Evolutionary conservation across 2,113 vertebrate genomes (phyloP), one percentile per base, ranked within the genome.

Genomic region (Protobothrops flavoviridis): DNA sequence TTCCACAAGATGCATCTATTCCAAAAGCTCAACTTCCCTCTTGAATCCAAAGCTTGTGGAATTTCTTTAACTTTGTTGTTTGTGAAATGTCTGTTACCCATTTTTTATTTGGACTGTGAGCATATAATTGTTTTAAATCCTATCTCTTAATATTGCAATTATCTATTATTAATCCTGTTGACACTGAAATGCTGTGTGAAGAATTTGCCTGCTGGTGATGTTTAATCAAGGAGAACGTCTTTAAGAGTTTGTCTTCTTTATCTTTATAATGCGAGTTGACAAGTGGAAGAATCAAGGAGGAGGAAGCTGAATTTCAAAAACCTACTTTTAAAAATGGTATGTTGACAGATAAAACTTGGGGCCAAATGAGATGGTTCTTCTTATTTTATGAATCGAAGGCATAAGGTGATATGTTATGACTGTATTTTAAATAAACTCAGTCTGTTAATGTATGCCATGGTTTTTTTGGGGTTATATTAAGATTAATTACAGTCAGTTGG

Each of bases 241-340:
- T 96, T 89, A 95, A 92, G 87, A 64, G 95, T 96, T 95, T 94
- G 81, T 94, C 85, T 97, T 96, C 94, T 95, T 3, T 56, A 93
- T 95, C 56, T 91, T 81, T 94, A 92, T 97, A 98, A 96, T 95
- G 93, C 33, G 96, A 94, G 89, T 91, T 94, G 95, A 97, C 96
- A 97, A 96, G 92, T 95, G 94, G 91, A 95, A 91, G 88, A 94
- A 87, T 96, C 92, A 89, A 96, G 93, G 93, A n/a, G 90, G 61
- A 94, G 89, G 95, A 94, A 53, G 93, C 95, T 0, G 26, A 93
- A n/a, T 95, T 94, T 88, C 93, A 94, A 92, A 96, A 88, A 88
- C 48, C 17, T 64, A 33, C 17, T 94, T 95, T 94, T 94, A 69
- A 69, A 90, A 29, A 89, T 13, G 45, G 17, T 45, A 74, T 95